Evolutionary conservation across 30 jellyfish, hydroid and myxozoan species (phyloP), one percentile per base, ranked within the genome.

Genomic region (Aurelia aurita complex sp. Pacific): DNA sequence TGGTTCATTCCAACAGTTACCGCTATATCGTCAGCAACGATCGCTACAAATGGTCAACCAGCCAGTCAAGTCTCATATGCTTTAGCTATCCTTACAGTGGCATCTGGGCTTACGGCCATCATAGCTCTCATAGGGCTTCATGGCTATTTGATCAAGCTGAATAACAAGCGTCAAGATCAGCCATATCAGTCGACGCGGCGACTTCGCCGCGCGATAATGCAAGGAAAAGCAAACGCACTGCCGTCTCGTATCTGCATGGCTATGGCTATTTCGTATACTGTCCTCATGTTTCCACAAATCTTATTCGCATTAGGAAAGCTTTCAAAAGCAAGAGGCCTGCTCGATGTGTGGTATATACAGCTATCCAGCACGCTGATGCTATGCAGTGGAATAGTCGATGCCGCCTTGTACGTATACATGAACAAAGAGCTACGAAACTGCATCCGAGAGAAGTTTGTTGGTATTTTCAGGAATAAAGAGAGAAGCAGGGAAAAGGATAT

Each of bases 341-440:
- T 79, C 9, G 96, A 87, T 35, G 80, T 87, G 96, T 87, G 96
- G 96, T 87, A 34, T 68, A 87, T 84, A 86, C 93, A 84, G 82
- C n/a, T 84, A 69, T 67, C 93, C 17, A 75, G 93, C 82, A 84
- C 93, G 42, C 69, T 84, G 3, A 84, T 84, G 93, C 77, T 84
- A 32, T 84, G 93, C 77, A 62, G 87, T 54, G 93, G 93, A 2
- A 77, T 84, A 2, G 82, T 74, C 59, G 93, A 84, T 43, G 93
- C 93, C 42, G 36, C 93, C 51, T 57, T 84, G 67, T 84, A 84
- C 73, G 64, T 73, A n/a, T 84, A 84, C 87, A 73, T 74, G 82
- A 67, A 84, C 82, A 35, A 50, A 57, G 34, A 19, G 33, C 83
- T 84, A 2, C 87, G 93, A 2, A 59, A 73, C n/a, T 86, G 67